These are phyloP conservation scores for Muraenolepis orangiensis DNA, from an alignment of 2,797 vertebrate genomes.

Conservation along the genomic window DNA sequence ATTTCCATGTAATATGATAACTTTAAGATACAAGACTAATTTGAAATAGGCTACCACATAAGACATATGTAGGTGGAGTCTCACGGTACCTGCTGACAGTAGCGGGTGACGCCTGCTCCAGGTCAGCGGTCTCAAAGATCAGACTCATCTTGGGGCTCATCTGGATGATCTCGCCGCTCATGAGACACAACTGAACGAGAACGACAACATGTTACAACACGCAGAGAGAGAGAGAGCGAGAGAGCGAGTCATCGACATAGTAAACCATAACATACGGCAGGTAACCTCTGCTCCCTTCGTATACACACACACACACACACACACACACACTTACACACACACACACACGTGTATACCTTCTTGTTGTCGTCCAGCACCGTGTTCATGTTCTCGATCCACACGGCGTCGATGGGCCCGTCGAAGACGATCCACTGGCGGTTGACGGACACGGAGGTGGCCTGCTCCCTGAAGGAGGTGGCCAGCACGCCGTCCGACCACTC, in stretches of 20 bases:
- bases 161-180: conserved; percentile 98
- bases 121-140: conserved; percentile 89
- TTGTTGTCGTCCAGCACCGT: conserved; percentile 95
- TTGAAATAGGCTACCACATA: too few relatives aligned
- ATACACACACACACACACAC: too few relatives aligned
- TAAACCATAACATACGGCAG: too few relatives aligned
- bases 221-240: background rate
- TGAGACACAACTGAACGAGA: conserved; percentile 82
- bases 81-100: conserved; percentile 87
- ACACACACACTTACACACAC: too few relatives aligned
- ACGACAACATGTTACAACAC: background rate
- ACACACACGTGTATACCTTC: too few relatives aligned
- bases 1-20: too few relatives aligned
- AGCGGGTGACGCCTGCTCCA: conserved; percentile 92
- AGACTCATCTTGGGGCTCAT: conserved; percentile 94
- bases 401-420: conserved; percentile 92
- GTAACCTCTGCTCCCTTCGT: too few relatives aligned
- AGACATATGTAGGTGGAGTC: too few relatives aligned
- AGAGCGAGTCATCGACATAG: too few relatives aligned
- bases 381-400: conserved; percentile 99
- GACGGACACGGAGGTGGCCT: conserved; percentile 79
- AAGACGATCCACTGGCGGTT: conserved; percentile 92
- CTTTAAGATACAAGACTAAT: background rate
- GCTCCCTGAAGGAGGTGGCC: conserved; percentile 83
- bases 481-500: conserved; percentile 92